Evolutionary conservation across 1,140 invertebrate species (phyloP), one percentile per base, ranked within the genome.

Genomic region (Chionoecetes opilio): DNA sequence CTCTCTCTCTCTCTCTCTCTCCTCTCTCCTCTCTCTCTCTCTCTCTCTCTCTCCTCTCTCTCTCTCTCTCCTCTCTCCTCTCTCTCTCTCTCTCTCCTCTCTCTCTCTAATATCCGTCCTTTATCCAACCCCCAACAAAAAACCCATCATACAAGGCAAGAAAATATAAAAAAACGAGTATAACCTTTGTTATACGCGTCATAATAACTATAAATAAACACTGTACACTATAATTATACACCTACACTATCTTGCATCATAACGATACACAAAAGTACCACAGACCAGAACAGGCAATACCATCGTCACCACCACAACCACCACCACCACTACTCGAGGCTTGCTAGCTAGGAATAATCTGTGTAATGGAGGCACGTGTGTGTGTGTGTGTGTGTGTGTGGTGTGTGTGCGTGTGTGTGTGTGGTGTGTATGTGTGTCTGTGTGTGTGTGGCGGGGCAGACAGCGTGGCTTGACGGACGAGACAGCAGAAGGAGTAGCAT

Each of bases 11-110:
- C 46, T 53, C 46, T 53, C 46, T 91, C 89, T 46, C 35, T 46
- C 89, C 35, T n/a, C n/a, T 32, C 14, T n/a, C 35, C 87, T 41
- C 37, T 38, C 32, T 89, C 87, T 34, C 32, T 41, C 87, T 89
- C 87, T 89, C 37, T 89, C 82, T 85, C 82, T 85, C 82, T 85
- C 82, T 9, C 82, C 82, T 29, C 34, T 34, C 82, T 9, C 34
- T 85, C 82, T 85, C 41, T 46, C 41, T 46, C 34, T 34, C 82
- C 2, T n/a, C n/a, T n/a, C n/a, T 14, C 14, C 41, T 46, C 34
- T 84, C 82, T 84, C 82, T 84, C 82, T 85, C 82, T 86, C 84
- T 86, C 84, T 86, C 84, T 86, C 84, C 84, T 86, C 84, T 86
- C 84, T 86, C 84, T 86, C 14, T 3, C 84, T 86, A 32, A 11